phyloP scores from a whole-genome alignment of 2,888 invertebrate species.

The Euzophera pinguis region DNA sequence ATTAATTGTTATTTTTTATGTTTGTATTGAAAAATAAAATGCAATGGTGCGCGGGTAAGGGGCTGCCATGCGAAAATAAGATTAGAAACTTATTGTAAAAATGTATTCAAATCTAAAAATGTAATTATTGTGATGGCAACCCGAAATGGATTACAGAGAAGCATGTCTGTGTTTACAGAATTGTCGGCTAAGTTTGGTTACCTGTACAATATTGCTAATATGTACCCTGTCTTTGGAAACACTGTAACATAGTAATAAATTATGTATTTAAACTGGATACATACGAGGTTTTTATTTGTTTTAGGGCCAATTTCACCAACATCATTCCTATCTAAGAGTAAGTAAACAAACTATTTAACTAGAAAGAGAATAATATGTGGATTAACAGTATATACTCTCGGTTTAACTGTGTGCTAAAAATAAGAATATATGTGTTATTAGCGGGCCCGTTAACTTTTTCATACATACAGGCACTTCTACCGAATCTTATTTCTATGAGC shows the following conservation, averaged over 20 bases:
- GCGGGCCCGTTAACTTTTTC: too few species aligned
- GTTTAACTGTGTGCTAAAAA: too few species aligned
- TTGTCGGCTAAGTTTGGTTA: slow-evolving; percentile 32
- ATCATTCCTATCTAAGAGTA: too few species aligned
- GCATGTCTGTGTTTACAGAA: background rate
- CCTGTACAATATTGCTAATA: slow-evolving; percentile 36
- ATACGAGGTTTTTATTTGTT: too few species aligned
- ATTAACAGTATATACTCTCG: too few species aligned
- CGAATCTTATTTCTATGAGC: too few species aligned
- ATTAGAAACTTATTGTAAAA: slow-evolving; percentile 42
- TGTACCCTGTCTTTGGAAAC: slow-evolving; percentile 63
- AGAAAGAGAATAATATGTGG: too few species aligned
- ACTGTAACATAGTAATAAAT: slow-evolving; percentile 78
- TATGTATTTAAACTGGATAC: slow-evolving; percentile 68
- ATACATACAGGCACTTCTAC: too few species aligned
- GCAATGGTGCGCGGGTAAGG: background rate
- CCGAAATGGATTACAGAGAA: background rate
- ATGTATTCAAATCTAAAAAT: slow-evolving; percentile 10
- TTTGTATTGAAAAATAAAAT: slow-evolving; percentile 55
- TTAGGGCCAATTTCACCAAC: too few species aligned
- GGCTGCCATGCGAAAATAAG: slow-evolving; percentile 2
- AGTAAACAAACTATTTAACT: too few species aligned
- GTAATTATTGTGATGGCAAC: slow-evolving; percentile 6
- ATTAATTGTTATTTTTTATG: slow-evolving; percentile 69
- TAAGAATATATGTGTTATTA: too few species aligned